phyloP scores from a whole-genome alignment of 2,113 vertebrate species.

The Labeo rohita region DNA sequence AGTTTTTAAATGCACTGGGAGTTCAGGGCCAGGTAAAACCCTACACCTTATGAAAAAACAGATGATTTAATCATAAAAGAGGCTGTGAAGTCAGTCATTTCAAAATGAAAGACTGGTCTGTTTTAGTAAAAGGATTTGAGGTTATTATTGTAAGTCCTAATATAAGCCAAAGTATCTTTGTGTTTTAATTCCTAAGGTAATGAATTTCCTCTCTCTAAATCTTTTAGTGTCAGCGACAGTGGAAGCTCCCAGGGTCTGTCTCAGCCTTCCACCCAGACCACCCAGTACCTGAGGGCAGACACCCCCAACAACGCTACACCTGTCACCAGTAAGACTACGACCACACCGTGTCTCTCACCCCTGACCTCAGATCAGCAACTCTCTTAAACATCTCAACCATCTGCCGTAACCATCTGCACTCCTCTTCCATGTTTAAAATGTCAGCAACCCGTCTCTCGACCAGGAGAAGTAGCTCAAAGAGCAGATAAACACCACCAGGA shows the following conservation, averaged over 20 bases:
- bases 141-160: background rate
- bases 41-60: background rate
- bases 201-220: background rate
- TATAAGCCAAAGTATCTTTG: too few relatives aligned
- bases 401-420: constrained; percentile 18
- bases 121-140: background rate
- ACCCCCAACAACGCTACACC: constrained; percentile 96
- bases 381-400: constrained; percentile 9
- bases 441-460: background rate
- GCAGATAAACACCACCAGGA: background rate
- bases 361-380: background rate
- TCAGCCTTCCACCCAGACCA: constrained; percentile 97
- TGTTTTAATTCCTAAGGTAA: background rate
- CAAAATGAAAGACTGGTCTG: background rate
- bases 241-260: constrained; percentile 96
- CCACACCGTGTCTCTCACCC: background rate
- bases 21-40: background rate
- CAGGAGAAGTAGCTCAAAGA: background rate
- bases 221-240: constrained; percentile 91
- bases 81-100: background rate
- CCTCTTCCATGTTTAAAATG: background rate
- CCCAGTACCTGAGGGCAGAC: constrained; percentile 96
- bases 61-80: background rate
- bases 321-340: constrained; percentile 91
- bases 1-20: background rate